Conservation (phyloP, 2,888 invertebrate genomes). For the Sarcophaga rosellei region DNA sequence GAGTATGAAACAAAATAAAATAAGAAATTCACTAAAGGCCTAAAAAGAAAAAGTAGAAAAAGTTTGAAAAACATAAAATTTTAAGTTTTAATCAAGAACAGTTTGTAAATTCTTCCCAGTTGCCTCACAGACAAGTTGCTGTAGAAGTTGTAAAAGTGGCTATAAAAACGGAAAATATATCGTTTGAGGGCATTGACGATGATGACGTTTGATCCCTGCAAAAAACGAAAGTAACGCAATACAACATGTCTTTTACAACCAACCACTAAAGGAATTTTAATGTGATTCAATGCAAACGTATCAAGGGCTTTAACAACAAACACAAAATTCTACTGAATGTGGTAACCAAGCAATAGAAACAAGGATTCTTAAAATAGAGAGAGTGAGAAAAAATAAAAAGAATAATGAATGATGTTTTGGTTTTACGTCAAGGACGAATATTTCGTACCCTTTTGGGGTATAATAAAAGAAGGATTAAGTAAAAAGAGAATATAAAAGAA, state of each 20-base stretch:
- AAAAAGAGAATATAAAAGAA: no score
- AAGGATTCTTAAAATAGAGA: not conserved
- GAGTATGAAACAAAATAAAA: no score
- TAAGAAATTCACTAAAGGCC: not conserved
- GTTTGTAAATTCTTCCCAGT: constrained; percentile 8
- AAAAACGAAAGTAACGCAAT: constrained; percentile 10
- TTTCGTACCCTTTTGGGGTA: not conserved
- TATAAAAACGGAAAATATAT: not conserved
- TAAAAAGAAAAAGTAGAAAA: not conserved
- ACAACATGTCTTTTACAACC: constrained; percentile 45
- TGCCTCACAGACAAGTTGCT: not conserved
- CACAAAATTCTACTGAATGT: not conserved
- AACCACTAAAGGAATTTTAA: constrained; percentile 58
- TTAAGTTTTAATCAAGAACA: constrained; percentile 44
- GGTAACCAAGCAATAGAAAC: no score
- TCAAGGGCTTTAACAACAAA: constrained; percentile 15
- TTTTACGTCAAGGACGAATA: not conserved
- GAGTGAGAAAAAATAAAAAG: not conserved
- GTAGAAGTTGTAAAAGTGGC: constrained; percentile 14
- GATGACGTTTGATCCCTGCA: no score
- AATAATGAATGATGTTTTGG: not conserved
- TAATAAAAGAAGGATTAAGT: no score
- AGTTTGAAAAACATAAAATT: constrained; percentile 33
- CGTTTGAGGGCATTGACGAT: not conserved
- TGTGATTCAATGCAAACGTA: constrained; percentile 46